Conservation (phyloP, 1,140 invertebrate species). For the Drosophila grimshawi region DNA sequence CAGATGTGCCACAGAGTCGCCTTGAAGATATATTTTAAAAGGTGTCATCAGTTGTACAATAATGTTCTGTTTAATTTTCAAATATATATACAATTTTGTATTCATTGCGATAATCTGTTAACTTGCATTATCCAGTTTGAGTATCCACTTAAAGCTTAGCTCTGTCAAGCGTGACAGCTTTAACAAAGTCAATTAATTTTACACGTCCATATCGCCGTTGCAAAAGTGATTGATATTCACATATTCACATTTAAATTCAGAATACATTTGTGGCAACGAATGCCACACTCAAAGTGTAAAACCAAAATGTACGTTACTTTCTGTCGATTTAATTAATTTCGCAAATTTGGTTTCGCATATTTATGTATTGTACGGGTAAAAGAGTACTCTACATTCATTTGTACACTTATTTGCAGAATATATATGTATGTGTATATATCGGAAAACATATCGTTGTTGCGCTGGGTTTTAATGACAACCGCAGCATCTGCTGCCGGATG, state of each 20-base stretch:
- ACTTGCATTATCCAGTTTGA: constrained; percentile 9
- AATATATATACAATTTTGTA: background rate
- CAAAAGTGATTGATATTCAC: constrained; percentile 38
- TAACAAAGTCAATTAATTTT: constrained; percentile 37
- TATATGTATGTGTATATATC: constrained; percentile 22
- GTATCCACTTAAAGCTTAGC: constrained; percentile 29
- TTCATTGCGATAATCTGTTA: constrained; percentile 6
- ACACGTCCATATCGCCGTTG: constrained; percentile 24
- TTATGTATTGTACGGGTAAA: constrained; percentile 57
- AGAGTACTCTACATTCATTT: constrained; percentile 15
- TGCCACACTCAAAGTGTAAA: constrained; percentile 58
- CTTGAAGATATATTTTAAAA: too few relatives aligned
- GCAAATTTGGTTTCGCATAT: constrained; percentile 74
- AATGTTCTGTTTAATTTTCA: background rate
- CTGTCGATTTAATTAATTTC: constrained; percentile 79
- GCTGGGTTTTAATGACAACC: constrained; percentile 65
- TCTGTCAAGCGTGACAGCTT: constrained; percentile 23
- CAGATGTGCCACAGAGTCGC: too few relatives aligned
- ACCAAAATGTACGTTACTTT: constrained; percentile 63
- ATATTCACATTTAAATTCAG: constrained; percentile 28
- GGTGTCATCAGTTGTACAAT: too few relatives aligned
- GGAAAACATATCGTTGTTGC: constrained; percentile 57
- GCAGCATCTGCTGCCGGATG: constrained; percentile 71
- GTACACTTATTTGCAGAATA: constrained; percentile 1
- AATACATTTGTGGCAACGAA: constrained; percentile 36